Percentiles rank a stretch among this genome's conserved stretches.
Evolutionary conservation across 2,113 vertebrate species (phyloP).

Genomic region (Oncorhynchus masou): DNA sequence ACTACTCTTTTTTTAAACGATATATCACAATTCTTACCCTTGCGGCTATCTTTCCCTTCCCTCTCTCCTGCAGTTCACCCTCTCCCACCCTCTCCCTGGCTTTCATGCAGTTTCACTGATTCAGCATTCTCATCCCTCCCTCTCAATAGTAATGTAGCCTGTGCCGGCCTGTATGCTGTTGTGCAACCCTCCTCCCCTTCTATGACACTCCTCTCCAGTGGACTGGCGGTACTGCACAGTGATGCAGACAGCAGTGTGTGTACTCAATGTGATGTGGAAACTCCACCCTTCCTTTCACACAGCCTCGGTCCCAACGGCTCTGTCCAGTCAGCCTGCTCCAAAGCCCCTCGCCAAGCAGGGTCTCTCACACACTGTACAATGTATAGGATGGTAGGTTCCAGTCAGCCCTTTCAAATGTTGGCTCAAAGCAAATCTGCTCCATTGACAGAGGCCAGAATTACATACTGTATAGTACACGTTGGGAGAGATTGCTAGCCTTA

Average conservation of each 20-base stretch:
- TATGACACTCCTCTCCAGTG: slow-evolving; percentile 44
- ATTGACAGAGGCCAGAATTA: slow-evolving; percentile 49
- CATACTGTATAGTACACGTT: slow-evolving; percentile 21
- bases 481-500: background rate
- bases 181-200: slow-evolving; percentile 47
- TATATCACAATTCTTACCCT: slow-evolving; percentile 31
- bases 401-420: slow-evolving; percentile 54
- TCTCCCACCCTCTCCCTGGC: slow-evolving; percentile 50
- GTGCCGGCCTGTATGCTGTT: slow-evolving; percentile 23
- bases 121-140: slow-evolving; percentile 54
- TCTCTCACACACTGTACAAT: slow-evolving; percentile 33
- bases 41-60: slow-evolving; percentile 37
- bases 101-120: slow-evolving; percentile 61
- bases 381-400: slow-evolving; percentile 70
- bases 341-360: slow-evolving; percentile 27
- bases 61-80: slow-evolving; percentile 33
- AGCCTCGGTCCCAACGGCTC: slow-evolving; percentile 25
- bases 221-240: slow-evolving; percentile 28
- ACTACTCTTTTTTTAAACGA: background rate
- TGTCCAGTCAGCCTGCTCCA: slow-evolving; percentile 21
- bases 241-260: slow-evolving; percentile 41
- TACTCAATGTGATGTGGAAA: slow-evolving; percentile 40
- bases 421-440: slow-evolving; percentile 59
- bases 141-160: slow-evolving; percentile 31
- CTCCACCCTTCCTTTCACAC: slow-evolving; percentile 36